phyloP scores from a whole-genome alignment of 2,888 invertebrate genomes.

The Maniola hyperantus region DNA sequence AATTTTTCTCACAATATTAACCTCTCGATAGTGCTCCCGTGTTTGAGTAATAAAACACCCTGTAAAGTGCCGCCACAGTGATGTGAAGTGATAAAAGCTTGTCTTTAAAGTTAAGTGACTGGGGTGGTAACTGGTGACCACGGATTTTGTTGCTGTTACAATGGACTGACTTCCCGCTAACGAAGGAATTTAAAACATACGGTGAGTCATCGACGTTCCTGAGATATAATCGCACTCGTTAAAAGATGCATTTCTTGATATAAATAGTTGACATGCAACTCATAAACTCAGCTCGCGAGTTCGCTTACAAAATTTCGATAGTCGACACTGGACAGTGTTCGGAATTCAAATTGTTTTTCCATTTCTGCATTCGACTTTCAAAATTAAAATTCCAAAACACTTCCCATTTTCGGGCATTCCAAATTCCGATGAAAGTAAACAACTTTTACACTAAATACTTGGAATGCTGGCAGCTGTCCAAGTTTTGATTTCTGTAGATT shows the following conservation, averaged over 20 bases:
- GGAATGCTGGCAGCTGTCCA: constrained; percentile 33
- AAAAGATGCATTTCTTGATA: constrained; percentile 23
- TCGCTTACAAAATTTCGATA: constrained; percentile 3
- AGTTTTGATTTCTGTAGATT: constrained; percentile 27
- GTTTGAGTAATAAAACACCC: constrained; percentile 5
- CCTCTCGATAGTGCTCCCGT: constrained; percentile 53
- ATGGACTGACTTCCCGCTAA: constrained; percentile 75
- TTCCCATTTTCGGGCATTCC: constrained; percentile 18
- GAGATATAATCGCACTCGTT: constrained; percentile 41
- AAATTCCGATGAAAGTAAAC: constrained; percentile 30
- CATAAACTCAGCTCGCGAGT: background rate
- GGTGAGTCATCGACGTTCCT: constrained; percentile 77
- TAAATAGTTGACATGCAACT: constrained; percentile 15
- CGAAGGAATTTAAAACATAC: constrained; percentile 79
- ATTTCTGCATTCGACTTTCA: background rate
- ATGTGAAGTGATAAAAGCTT: constrained; percentile 63
- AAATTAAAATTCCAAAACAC: background rate
- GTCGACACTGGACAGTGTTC: background rate
- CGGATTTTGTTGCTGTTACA: constrained; percentile 71
- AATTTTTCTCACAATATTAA: constrained; percentile 64
- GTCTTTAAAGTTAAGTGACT: constrained; percentile 63
- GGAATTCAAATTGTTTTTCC: background rate
- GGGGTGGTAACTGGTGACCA: constrained; percentile 64
- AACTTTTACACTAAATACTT: constrained; percentile 23
- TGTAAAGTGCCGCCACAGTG: constrained; percentile 42